Evolutionary conservation across 2,113 vertebrate genomes (phyloP), one percentile per base, ranked within the genome.

Genomic region (Ramphastos sulfuratus): DNA sequence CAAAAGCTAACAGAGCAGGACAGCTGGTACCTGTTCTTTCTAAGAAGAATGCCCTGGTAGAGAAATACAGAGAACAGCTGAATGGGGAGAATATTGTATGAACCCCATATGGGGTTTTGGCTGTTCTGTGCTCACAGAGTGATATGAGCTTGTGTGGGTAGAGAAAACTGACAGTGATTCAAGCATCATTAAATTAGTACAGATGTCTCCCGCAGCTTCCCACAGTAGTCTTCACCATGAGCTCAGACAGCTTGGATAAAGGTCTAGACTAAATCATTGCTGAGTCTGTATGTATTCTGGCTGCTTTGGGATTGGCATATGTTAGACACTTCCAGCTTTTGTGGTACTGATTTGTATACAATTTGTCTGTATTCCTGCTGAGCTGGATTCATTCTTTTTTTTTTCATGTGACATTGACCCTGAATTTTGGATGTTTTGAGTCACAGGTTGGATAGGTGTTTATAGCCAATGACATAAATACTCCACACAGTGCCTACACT

Each of bases 171-270:
- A 77, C 69, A 77, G 88, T 91, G 92, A 95, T 94, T 95, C 88
- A 94, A 35, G 61, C 63, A 24, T 90, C 90, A 90, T 86, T 96
- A 94, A 94, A 94, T 92, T 90, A 86, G 88, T 93, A 56, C 83
- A 93, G 95, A 88, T 94, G 83, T 94, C 96, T 94, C 93, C 93
- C 0, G 13, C 76, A 88, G 82, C 90, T 85, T 95, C 87, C 91
- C 87, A 82, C 94, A 71, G 87, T 78, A 94, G 69, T 69, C 72
- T 48, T 95, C 82, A 77, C 85, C 48, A 25, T 15, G 79, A 85
- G 82, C 87, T 94, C 82, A 85, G 65, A 78, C 9, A 1, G 64
- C 82, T 91, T 94, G 93, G 79, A 91, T 87, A 39, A 93, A 92
- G 76, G 92, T 94, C 89, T 93, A 92, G 85, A 83, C 85, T 90